A percentile compares a stretch with the other conserved stretches of the same genome.
phyloP scores from a whole-genome alignment of 2,888 invertebrate species.

The Malacosoma neustria region DNA sequence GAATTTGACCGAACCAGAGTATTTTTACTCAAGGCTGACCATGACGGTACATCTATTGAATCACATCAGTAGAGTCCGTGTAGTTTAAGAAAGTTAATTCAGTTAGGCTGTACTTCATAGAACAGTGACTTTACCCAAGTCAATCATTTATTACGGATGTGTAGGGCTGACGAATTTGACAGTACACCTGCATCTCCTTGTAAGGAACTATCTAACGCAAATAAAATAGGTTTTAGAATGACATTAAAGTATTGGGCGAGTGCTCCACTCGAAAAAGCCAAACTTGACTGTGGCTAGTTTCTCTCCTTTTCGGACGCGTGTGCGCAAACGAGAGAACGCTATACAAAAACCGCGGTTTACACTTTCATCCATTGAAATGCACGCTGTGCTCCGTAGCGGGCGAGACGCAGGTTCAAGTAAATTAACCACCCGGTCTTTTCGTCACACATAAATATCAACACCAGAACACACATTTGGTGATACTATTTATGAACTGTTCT shows the following conservation, averaged over 20 bases:
- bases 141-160: no score
- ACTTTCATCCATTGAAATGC: conserved; percentile 73
- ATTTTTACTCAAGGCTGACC: no score
- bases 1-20: no score
- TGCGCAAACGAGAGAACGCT: conserved; percentile 52
- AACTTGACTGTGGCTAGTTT: conserved; percentile 37
- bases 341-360: conserved; percentile 71
- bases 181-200: no score
- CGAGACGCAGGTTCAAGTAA: conserved; percentile 57
- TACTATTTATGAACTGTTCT: neutral
- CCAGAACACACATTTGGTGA: conserved; percentile 14
- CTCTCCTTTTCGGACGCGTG: conserved; percentile 38
- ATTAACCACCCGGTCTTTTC: conserved; percentile 47
- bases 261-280: conserved; percentile 44
- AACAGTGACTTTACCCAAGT: no score
- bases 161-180: no score
- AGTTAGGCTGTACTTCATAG: no score
- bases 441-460: conserved; percentile 47
- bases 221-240: no score
- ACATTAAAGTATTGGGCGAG: conserved; percentile 62
- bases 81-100: no score
- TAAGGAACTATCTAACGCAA: no score
- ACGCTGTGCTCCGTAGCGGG: conserved; percentile 61
- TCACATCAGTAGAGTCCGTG: no score
- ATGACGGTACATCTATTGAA: no score